Percentiles rank a stretch among this genome's conserved stretches.
These are phyloP conservation scores for Brachyptera risi DNA, from an alignment of 2,888 invertebrate genomes.

Conservation along the genomic window DNA sequence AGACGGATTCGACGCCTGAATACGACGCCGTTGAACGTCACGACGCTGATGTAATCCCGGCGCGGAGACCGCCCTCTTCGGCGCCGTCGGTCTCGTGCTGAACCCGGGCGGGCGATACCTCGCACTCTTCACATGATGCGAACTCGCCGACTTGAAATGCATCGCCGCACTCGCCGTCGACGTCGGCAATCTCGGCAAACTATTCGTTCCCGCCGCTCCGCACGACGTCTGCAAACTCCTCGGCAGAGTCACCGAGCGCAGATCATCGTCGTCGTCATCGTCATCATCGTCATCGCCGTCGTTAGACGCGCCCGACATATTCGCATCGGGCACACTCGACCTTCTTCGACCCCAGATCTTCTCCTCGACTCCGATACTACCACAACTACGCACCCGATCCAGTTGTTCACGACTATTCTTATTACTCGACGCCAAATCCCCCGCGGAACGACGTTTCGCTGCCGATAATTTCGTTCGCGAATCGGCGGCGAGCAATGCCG, in stretches of 20 bases:
- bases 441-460: slow-evolving; percentile 75
- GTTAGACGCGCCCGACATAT: slow-evolving; percentile 47
- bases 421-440: slow-evolving; percentile 73
- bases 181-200: slow-evolving; percentile 69
- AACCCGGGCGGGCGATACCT: slow-evolving; percentile 82
- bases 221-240: slow-evolving; percentile 52
- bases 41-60: slow-evolving; percentile 60
- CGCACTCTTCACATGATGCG: slow-evolving; percentile 75
- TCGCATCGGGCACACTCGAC: slow-evolving; percentile 56
- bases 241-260: slow-evolving; percentile 58
- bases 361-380: slow-evolving; percentile 63
- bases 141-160: slow-evolving; percentile 62
- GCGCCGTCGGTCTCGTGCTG: slow-evolving; percentile 52
- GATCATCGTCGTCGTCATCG: slow-evolving; percentile 42
- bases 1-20: not conserved
- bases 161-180: slow-evolving; percentile 48
- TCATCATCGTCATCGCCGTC: slow-evolving; percentile 55
- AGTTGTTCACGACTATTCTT: slow-evolving; percentile 72
- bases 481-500: slow-evolving; percentile 83
- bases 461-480: slow-evolving; percentile 75
- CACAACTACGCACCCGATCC: slow-evolving; percentile 72
- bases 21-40: slow-evolving; percentile 7
- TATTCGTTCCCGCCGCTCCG: slow-evolving; percentile 56
- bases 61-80: slow-evolving; percentile 71
- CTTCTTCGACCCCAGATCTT: slow-evolving; percentile 46